phyloP scores from a whole-genome alignment of 2,888 invertebrate species.

The Vesta saturnalis region DNA sequence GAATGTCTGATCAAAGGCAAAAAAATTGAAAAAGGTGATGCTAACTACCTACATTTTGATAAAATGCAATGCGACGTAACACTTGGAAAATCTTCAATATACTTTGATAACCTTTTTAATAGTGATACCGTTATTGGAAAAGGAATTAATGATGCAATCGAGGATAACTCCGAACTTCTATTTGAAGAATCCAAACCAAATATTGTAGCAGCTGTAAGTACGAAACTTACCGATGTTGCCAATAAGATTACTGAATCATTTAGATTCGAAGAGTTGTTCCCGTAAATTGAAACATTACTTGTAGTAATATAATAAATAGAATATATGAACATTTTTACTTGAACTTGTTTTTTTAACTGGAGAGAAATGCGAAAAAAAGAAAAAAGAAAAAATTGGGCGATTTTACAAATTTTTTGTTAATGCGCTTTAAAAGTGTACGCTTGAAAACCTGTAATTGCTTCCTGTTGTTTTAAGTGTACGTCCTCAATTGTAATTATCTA shows the following conservation, averaged over 20 bases:
- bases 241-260: constrained; percentile 6
- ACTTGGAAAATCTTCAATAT: neutral
- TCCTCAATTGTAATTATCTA: too few species aligned
- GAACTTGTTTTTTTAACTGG: neutral
- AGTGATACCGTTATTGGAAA: constrained; percentile 4
- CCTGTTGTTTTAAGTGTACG: too few species aligned
- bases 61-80: neutral
- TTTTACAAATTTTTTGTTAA: too few species aligned
- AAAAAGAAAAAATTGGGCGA: too few species aligned
- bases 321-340: neutral
- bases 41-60: neutral
- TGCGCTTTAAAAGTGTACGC: too few species aligned
- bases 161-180: neutral
- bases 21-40: neutral
- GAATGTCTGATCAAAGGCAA: neutral
- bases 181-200: constrained; percentile 10
- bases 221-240: neutral
- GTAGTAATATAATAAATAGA: neutral
- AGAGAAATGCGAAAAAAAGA: too few species aligned
- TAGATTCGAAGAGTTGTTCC: constrained; percentile 7
- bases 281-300: neutral
- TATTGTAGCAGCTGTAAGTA: neutral
- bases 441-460: too few species aligned
- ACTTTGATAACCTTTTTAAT: constrained; percentile 7
- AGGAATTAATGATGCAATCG: neutral